These are phyloP conservation scores for Collichthys lucidus DNA, from an alignment of 2,113 vertebrate species.

Conservation along the genomic window DNA sequence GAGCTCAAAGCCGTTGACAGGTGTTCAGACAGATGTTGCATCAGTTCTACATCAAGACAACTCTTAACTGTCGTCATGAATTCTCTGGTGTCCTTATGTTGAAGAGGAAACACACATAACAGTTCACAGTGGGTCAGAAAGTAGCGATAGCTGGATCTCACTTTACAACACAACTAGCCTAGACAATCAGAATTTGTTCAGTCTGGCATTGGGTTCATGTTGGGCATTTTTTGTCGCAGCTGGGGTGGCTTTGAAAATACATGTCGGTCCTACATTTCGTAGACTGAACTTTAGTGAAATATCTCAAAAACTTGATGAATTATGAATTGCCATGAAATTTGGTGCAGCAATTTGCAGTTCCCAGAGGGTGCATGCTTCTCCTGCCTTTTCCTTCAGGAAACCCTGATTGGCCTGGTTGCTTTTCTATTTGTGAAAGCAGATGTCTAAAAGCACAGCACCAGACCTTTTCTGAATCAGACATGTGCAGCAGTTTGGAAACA, in stretches of 20 bases:
- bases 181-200: not conserved
- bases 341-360: not conserved
- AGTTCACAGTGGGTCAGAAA: not conserved
- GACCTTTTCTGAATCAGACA: not conserved
- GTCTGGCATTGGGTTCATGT: too few relatives aligned
- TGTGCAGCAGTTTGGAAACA: not conserved
- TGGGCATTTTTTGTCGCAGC: too few relatives aligned
- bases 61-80: slow-evolving; percentile 16
- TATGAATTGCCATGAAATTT: not conserved
- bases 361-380: too few relatives aligned
- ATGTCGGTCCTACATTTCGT: not conserved
- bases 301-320: not conserved
- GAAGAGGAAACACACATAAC: not conserved
- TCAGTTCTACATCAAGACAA: slow-evolving; percentile 34
- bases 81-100: not conserved
- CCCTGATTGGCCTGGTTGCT: not conserved
- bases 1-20: slow-evolving; percentile 40
- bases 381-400: not conserved
- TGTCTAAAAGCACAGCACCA: not conserved
- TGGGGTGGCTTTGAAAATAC: too few relatives aligned
- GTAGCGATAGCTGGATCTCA: not conserved
- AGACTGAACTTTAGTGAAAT: not conserved
- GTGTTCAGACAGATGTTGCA: slow-evolving; percentile 39
- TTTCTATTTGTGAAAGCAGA: not conserved
- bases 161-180: not conserved